Evolutionary conservation across 2,888 invertebrate genomes (phyloP).

Genomic region (Xylophagus ater): DNA sequence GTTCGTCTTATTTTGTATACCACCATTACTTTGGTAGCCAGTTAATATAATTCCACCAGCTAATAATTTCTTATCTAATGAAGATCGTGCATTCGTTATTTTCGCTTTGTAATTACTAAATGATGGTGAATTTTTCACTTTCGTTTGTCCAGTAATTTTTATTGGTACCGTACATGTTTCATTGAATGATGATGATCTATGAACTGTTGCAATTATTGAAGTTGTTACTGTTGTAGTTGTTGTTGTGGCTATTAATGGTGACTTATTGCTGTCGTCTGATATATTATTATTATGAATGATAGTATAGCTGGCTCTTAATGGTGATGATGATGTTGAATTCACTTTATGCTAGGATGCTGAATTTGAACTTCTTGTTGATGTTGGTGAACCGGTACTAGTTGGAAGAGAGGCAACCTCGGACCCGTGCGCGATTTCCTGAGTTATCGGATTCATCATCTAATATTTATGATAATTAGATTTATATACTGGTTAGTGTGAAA

Average conservation of each 20-base stretch:
- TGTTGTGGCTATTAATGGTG: neutral
- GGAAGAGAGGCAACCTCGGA: conserved; percentile 19
- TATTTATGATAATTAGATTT: too few relatives aligned
- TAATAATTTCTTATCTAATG: conserved; percentile 13
- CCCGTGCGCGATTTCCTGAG: conserved; percentile 14
- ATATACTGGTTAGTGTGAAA: too few relatives aligned
- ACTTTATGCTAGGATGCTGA: conserved; percentile 19
- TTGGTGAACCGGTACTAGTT: conserved; percentile 18
- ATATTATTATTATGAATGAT: neutral
- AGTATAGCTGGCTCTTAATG: conserved; percentile 9
- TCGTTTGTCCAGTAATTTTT: conserved; percentile 13
- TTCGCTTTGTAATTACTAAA: conserved; percentile 15
- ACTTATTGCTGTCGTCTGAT: neutral
- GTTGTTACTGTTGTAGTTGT: conserved; percentile 1
- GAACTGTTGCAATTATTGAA: conserved; percentile 7
- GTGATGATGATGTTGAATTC: conserved; percentile 11
- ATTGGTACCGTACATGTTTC: conserved; percentile 17
- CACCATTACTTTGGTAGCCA: too few relatives aligned
- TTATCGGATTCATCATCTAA: conserved; percentile 19
- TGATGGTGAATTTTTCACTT: conserved; percentile 17
- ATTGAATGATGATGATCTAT: conserved; percentile 18
- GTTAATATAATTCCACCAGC: too few relatives aligned
- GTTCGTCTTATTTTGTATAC: neutral
- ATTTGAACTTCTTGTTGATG: conserved; percentile 17
- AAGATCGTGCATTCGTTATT: conserved; percentile 13